Evolutionary conservation across 2,888 invertebrate genomes (phyloP), one percentile per base, ranked within the genome.

Genomic region (Nomada hirtipes): DNA sequence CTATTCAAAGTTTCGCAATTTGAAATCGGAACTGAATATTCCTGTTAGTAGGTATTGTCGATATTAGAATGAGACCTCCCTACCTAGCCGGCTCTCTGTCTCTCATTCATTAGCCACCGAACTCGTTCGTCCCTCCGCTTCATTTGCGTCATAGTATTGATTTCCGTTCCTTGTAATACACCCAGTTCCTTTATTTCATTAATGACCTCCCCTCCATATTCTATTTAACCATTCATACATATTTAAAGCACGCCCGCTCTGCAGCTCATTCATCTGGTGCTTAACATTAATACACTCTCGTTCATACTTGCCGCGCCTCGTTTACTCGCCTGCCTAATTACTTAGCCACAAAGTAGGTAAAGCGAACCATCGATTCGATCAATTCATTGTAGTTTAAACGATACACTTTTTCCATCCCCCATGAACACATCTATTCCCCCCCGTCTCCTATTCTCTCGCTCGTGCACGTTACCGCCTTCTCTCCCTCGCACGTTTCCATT

Each of bases 1-100:
- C 64, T 65, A 72, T 74, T 77, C 72, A 77, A 83, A 85, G 83
- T 87, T 83, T 79, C 81, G 87, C 70, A 87, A 85, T 85, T 85
- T 85, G 79, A 81, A 81, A 64, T 72, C 75, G 63, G 74, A 79
- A 67, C 73, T 77, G 83, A 83, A 85, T 87, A 87, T 87, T 83
- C 86, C 76, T 59, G 68, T 79, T 74, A 78, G 64, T 65, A 65
- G 73, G 72, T 72, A 72, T 79, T 80, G 67, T 61, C 68, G 71
- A 67, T 79, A 79, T 67, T 80, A 63, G 67, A 80, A 68, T 2
- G 79, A 72, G 79, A 47, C 61, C 72, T 47, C 68, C 57, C 44
- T 79, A 73, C 73, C 61, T 47, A 57, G 29, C 50, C 44, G n/a
- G 18, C 50, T 63, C 47, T 20, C 44, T 57, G 23, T 42, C 42